These are phyloP conservation scores for Stegodyphus mimosarum DNA, from an alignment of 1,140 invertebrate species.

Conservation along the genomic window DNA sequence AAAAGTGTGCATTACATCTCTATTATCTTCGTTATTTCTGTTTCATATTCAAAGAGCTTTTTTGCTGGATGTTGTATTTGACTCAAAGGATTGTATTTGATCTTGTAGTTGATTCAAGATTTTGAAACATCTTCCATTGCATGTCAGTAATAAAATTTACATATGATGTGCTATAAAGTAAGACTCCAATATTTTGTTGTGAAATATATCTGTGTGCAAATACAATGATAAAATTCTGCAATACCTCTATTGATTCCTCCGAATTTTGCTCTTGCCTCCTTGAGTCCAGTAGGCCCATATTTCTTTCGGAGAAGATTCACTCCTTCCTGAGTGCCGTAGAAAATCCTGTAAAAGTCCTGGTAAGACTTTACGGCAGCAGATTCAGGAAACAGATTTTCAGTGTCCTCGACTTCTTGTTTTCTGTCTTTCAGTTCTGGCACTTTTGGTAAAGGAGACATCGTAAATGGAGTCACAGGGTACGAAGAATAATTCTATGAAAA, in stretches of 20 bases:
- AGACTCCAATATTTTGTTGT: not conserved
- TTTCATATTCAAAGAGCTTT: no score
- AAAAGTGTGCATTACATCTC: no score
- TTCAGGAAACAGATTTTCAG: not conserved
- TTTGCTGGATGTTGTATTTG: no score
- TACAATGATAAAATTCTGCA: not conserved
- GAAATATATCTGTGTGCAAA: not conserved
- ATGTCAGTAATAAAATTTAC: no score
- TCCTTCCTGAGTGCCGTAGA: constrained; percentile 50
- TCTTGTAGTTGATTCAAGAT: no score
- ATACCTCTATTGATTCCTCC: constrained; percentile 11
- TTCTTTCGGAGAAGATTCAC: constrained; percentile 26
- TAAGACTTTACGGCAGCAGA: constrained; percentile 6
- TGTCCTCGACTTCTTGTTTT: not conserved
- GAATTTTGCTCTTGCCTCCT: constrained; percentile 32
- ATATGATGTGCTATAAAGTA: no score
- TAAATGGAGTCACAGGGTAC: not conserved
- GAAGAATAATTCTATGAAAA: not conserved
- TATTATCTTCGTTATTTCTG: no score
- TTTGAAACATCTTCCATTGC: no score
- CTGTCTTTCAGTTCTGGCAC: not conserved
- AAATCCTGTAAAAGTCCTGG: constrained; percentile 13
- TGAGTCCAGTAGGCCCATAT: constrained; percentile 36
- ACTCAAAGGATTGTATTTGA: no score
- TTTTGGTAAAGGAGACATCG: not conserved